A percentile compares a stretch with the other conserved stretches of the same genome.
Evolutionary conservation across 1,140 invertebrate genomes (phyloP).

Genomic region (Pantala flavescens): DNA sequence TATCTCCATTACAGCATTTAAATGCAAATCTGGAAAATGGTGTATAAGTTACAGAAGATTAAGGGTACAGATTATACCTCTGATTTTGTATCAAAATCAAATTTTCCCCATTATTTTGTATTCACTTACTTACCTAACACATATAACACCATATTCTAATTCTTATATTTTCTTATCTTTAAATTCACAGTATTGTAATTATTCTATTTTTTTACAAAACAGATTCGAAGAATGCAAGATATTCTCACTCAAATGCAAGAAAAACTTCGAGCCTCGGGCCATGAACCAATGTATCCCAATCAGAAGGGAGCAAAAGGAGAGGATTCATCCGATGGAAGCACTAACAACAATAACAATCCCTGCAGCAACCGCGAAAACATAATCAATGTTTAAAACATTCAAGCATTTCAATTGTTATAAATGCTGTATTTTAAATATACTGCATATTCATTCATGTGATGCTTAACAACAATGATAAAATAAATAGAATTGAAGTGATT

Average conservation of each 20-base stretch:
- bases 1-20: too few species aligned
- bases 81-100: too few species aligned
- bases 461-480: too few species aligned
- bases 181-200: too few species aligned
- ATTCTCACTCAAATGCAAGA: constrained; percentile 95
- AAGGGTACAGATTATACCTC: too few species aligned
- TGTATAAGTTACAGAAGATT: too few species aligned
- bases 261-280: constrained; percentile 50
- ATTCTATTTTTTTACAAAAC: constrained; percentile 18
- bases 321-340: not conserved
- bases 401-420: not conserved
- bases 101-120: too few species aligned
- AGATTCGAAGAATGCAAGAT: constrained; percentile 91
- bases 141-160: too few species aligned
- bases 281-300: not conserved
- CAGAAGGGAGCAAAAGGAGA: not conserved
- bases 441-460: not conserved
- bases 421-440: not conserved
- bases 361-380: not conserved
- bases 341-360: not conserved
- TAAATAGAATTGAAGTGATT: too few species aligned
- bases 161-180: too few species aligned
- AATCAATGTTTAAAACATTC: not conserved
- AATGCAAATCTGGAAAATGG: too few species aligned
- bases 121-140: too few species aligned